phyloP scores from a whole-genome alignment of 2,888 invertebrate species.

The Ormyrus nitidulus region DNA sequence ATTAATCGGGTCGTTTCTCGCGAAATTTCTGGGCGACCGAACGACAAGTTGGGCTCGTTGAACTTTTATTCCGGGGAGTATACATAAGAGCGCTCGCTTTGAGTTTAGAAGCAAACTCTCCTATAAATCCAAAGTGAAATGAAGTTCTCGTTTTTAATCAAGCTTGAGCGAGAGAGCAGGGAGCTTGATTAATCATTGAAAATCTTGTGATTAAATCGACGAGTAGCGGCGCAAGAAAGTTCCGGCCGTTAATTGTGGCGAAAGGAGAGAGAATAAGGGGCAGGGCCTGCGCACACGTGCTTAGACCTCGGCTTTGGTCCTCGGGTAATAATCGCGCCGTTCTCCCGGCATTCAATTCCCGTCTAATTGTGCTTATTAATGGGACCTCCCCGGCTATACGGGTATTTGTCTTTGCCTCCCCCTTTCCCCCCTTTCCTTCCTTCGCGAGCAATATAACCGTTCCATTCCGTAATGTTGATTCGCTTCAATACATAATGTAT shows the following conservation, averaged over 20 bases:
- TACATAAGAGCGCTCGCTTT: no score
- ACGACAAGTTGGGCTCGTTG: no score
- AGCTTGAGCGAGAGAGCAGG: no score
- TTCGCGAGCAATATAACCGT: conserved; percentile 39
- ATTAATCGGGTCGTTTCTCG: no score
- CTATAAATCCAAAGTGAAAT: no score
- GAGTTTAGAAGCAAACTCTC: no score
- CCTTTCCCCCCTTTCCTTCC: not conserved
- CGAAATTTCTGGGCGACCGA: no score
- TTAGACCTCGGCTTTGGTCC: conserved; percentile 27
- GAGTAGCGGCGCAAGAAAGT: conserved; percentile 8
- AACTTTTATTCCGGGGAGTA: no score
- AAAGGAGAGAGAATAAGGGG: conserved; percentile 22
- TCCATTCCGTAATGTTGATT: conserved; percentile 52
- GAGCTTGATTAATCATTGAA: no score
- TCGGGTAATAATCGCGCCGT: conserved; percentile 61
- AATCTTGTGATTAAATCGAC: no score
- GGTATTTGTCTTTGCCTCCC: conserved; percentile 52
- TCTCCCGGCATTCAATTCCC: conserved; percentile 63
- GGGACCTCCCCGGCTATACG: conserved; percentile 57
- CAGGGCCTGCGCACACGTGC: not conserved
- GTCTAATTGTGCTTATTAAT: conserved; percentile 67
- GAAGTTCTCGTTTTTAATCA: no score
- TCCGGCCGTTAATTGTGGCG: conserved; percentile 56
- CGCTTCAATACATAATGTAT: conserved; percentile 53